Base-by-base conservation (phyloP, 2,113 vertebrate species). In the Chionodraco myersi region DNA sequence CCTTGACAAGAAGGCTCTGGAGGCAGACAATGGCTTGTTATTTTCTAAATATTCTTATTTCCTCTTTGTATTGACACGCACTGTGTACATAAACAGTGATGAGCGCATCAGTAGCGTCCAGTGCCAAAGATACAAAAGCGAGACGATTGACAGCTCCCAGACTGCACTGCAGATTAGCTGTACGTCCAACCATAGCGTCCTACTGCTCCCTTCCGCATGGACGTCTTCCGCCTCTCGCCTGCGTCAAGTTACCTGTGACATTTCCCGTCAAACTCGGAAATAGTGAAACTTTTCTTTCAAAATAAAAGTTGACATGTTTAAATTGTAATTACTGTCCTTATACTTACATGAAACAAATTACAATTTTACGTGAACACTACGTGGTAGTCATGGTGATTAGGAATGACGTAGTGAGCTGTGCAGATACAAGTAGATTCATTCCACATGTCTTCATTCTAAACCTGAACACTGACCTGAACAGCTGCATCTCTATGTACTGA, bases 141-240 rank as follows among this genome's bases (percentile, higher is more conserved):
- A 79, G 44, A 58, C 52, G 77, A 72, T 10, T 91, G 89, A 91
- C 93, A 94, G 92, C 82, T 93, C 92, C 91, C 92, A 92, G 84
- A 88, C 92, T 88, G 88, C 92, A 93, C 89, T 92, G 92, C 93
- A 89, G 91, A 87, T 56, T 16, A 57, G 61, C 75, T 18, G 11
- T 5, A 47, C 79, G 73, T 88, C 69, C 90, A 72, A 81, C 84
- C 70, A 65, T 11, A 60, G n/a, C 68, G 57, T 75, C 79, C 77
- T 36, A 66, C 54, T 7, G 67, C 48, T 58, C 49, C 7, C 86
- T 88, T 92, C 88, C 90, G 90, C 88, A 77, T 86, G 53, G 15
- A 79, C 72, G 77, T 75, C 75, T 84, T 89, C 89, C 76, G 68
- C 73, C 69, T 77, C 57, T 41, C 23, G 0, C 57, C 52, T 34